Base-by-base conservation (phyloP, 2,888 invertebrate genomes). In the Euzophera pinguis region DNA sequence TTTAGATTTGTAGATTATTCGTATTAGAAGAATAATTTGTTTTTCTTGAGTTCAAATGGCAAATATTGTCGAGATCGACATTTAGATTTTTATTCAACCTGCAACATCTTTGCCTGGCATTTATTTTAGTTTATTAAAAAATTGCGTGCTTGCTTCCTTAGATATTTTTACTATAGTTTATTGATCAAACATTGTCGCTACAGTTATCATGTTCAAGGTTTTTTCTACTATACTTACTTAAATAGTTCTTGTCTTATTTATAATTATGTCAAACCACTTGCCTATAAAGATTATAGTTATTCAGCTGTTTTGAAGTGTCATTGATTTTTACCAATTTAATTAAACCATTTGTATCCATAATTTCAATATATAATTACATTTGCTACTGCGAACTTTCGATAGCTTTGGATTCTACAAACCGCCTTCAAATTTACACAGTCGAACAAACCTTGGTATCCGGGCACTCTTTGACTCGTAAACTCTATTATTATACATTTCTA, bases 381-480 rank as follows among this genome's bases (percentile, higher is more conserved):
- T 22, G 22, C 3, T 5, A 22, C 47, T 53, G 32, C 41, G 52
- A 57, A 56, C 54, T 56, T 53, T 54, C 45, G 42, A 45, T 29
- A 22, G 52, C 54, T 38, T 43, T 49, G 35, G 27, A 42, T 13
- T 14, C 14, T 13, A 41, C 34, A 38, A 41, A 17, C 56, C 52
- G 47, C 57, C 56, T 57, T 57, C 52, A 51, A 54, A 57, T 60
- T 55, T 27, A 35, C 53, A 47, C 56, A 48, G 50, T 42, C 41
- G 45, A 53, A 12, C 45, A 22, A 53, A 37, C 56, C 56, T 56
- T 53, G 53, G 45, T 50, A 38, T 39, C 41, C 42, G 22, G 45
- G 5, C 47, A 39, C 45, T 52, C 42, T 52, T 50, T 10, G 22
- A 32, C 41, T 50, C 50, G 34, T 60, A 60, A 57, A 56, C 53